A percentile compares a stretch with the other conserved stretches of the same genome.
Evolutionary conservation across 2,888 invertebrate genomes (phyloP).

Genomic region (Chirona hameri): DNA sequence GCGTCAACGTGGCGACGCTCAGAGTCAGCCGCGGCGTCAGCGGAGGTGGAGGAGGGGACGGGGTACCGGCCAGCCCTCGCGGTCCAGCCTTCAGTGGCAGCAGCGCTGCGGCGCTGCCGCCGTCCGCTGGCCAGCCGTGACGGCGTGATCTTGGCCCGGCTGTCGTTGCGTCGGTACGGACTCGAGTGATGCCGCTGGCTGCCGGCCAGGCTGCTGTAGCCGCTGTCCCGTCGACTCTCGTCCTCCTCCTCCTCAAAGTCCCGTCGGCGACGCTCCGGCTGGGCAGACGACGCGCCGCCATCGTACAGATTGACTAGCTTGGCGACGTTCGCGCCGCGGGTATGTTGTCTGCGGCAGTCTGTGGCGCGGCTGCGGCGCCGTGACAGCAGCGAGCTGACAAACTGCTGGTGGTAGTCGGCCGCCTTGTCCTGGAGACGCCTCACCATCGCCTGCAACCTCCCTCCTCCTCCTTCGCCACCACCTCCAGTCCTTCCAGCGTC

Average conservation of each 20-base stretch:
- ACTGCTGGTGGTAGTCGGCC: background rate
- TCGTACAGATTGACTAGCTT: background rate
- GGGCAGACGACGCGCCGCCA: background rate
- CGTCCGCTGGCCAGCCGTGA: conserved; percentile 31
- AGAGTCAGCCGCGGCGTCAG: background rate
- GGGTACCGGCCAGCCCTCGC: too few relatives aligned
- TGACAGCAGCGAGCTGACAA: background rate
- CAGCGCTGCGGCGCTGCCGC: background rate
- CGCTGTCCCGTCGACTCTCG: background rate
- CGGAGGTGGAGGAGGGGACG: too few relatives aligned
- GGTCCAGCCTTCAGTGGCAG: too few relatives aligned
- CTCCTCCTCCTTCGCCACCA: background rate
- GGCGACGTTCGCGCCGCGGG: background rate
- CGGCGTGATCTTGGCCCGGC: conserved; percentile 33
- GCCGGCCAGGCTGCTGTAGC: conserved; percentile 12
- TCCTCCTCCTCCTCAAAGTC: background rate
- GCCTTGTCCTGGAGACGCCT: background rate
- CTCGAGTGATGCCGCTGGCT: background rate
- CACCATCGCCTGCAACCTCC: background rate
- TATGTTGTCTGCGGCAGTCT: background rate
- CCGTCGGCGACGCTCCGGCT: background rate
- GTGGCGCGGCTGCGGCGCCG: background rate
- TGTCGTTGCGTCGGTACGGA: conserved; percentile 5
- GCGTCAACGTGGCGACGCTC: background rate
- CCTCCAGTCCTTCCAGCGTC: too few relatives aligned